Evolutionary conservation across 2,113 vertebrate genomes (phyloP), one percentile per base, ranked within the genome.

Genomic region (Protomyctophum bolini): DNA sequence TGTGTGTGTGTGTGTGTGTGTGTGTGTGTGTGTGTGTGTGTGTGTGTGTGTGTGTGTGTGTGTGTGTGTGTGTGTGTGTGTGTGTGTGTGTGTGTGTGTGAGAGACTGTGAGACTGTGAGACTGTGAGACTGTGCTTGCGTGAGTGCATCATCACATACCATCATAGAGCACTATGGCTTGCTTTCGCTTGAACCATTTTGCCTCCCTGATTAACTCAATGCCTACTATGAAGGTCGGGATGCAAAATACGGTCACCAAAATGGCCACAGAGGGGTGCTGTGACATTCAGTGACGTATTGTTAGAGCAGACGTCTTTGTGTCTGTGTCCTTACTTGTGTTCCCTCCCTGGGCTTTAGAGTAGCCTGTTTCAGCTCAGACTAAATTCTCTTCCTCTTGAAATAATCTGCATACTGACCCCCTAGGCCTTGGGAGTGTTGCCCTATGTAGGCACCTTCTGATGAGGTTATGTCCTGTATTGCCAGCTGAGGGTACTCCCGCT

Each of bases 321-420:
- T 14, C 56, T 49, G 70, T 57, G 9, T 55, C 56, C 10, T 21
- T 60, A 52, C 14, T 9, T 7, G 8, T 3, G 33, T 50, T 69
- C 71, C 75, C 72, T 72, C 81, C 58, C 59, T 29, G 59, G 82
- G 74, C 79, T 64, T 66, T 6, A 83, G 79, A 83, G 76, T 80
- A 67, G 33, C 73, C 66, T 75, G 73, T 74, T 83, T 82, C 29
- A 58, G 70, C 74, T 81, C 49, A 7, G 82, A 94, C 56, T 94
- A 98, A 57, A 98, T 95, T 4, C 96, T 94, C 78, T 98, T 98
- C 87, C 97, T 97, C 81, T 99, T 98, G n/a, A 97, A 95, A 52
- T 97, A 96, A 70, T 99, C 97, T 0, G 95, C 82, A 21, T 94
- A 97, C 56, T 94, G 93, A 0, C 86, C 91, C 2, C 94, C 92